Evolutionary conservation across 2,797 vertebrate genomes (phyloP), one percentile per base, ranked within the genome.

Genomic region (Basileuterus tristriatus): DNA sequence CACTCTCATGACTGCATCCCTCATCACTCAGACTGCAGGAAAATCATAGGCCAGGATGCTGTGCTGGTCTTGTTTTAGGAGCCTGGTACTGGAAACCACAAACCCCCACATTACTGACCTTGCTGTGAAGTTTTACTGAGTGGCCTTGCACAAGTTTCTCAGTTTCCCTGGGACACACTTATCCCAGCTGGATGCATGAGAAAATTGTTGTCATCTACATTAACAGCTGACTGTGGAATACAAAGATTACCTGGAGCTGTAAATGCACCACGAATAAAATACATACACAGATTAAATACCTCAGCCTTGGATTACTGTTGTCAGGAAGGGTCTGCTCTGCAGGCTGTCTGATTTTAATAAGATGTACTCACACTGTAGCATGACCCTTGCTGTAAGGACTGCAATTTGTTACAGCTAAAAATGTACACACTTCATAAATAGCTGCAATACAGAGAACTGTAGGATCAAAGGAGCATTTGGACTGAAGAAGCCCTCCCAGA

Each of bases 281-380:
- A 32, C 30, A 19, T 2, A 15, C 29, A 47, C 0, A 0, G 30
- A 34, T 1, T 11, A 43, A 29, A 53, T 8, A 23, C 6, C 8
- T 15, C 67, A 68, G 18, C n/a, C 18, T 9, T 41, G 9, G 49
- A 26, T 43, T 37, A 37, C 7, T 36, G 11, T 3, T 5, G 9
- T 12, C 49, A 71, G 53, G 49, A 75, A 70, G 44, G 3, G 9
- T 34, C 56, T 58, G 46, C 12, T 29, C 36, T 74, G 62, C 49
- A 62, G 29, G 8, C 27, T 13, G 62, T 81, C 8, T 24, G 36
- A 47, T 37, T 65, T 83, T 41, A 29, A 0, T 7, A 34, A 49
- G 37, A 34, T 30, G 26, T 49, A 17, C 37, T 49, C 55, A 52
- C 34, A 26, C 8, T 37, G 1, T 8, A 58, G 58, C 39, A 58